Conservation (phyloP, 2,888 invertebrate genomes). For the Acleris emargana region DNA sequence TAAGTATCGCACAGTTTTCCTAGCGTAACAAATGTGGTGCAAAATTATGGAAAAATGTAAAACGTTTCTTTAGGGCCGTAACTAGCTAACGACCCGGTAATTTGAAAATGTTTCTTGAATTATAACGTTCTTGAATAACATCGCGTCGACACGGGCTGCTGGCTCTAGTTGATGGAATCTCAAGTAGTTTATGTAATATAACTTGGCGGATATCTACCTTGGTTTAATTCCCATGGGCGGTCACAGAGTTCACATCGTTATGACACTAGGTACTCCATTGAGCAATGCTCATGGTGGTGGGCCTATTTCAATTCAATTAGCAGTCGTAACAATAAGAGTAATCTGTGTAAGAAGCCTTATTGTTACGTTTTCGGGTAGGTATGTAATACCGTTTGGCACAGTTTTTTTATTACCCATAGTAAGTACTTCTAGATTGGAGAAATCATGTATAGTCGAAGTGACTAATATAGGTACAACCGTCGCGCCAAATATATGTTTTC, state of each 20-base stretch:
- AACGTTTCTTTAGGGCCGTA: no score
- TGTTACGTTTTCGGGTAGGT: no score
- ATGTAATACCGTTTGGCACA: no score
- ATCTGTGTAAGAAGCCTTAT: neutral
- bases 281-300: conserved; percentile 4
- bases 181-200: conserved; percentile 6
- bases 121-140: no score
- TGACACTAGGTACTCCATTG: conserved; percentile 10
- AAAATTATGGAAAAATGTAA: neutral
- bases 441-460: no score
- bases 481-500: no score
- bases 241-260: conserved; percentile 22
- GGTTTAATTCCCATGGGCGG: conserved; percentile 18
- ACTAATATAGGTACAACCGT: no score
- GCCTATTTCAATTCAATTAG: conserved; percentile 17
- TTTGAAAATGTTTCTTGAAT: no score
- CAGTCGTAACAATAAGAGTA: conserved; percentile 15
- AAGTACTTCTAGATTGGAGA: no score
- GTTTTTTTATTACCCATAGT: no score
- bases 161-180: conserved; percentile 12
- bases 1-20: no score
- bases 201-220: conserved; percentile 2
- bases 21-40: neutral
- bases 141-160: neutral
- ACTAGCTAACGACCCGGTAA: no score